Evolutionary conservation across 2,113 vertebrate species (phyloP).

Genomic region (Daubentonia madagascariensis): DNA sequence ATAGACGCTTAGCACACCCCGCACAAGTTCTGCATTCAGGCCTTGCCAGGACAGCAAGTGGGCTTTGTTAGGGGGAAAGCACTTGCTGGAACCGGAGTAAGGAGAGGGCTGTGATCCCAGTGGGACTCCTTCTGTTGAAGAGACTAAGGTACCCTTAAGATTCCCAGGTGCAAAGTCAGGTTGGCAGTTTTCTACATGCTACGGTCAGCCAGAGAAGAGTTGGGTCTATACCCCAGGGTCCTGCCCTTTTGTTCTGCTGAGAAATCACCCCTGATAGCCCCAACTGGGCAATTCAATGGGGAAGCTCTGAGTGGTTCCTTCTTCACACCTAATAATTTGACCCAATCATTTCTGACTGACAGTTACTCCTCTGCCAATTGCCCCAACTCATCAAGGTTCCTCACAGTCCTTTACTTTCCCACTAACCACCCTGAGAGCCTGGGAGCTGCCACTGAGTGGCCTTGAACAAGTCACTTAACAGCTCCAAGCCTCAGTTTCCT

Average conservation of each 20-base stretch:
- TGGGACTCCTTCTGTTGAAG: background rate
- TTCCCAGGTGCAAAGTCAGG: background rate
- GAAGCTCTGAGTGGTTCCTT: background rate
- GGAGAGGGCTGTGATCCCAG: background rate
- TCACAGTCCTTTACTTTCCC: background rate
- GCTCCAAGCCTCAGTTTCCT: background rate
- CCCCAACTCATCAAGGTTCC: background rate
- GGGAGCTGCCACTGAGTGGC: background rate
- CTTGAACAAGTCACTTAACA: background rate
- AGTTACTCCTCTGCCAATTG: background rate
- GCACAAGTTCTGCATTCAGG: background rate
- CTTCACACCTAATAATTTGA: constrained; percentile 36
- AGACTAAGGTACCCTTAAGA: background rate
- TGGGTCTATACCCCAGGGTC: background rate
- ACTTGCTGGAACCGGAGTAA: background rate
- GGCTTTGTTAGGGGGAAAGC: background rate
- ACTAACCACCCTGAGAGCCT: background rate
- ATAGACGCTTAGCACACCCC: background rate
- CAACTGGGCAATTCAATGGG: background rate
- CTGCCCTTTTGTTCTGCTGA: background rate
- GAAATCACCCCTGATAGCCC: background rate
- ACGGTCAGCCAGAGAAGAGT: background rate
- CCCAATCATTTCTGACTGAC: constrained; percentile 19
- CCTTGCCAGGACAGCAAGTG: background rate
- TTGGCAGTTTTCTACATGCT: background rate